A percentile compares a stretch with the other conserved stretches of the same genome.
Evolutionary conservation across 2,797 vertebrate species (phyloP).

Genomic region (Lophotriccus pileatus): DNA sequence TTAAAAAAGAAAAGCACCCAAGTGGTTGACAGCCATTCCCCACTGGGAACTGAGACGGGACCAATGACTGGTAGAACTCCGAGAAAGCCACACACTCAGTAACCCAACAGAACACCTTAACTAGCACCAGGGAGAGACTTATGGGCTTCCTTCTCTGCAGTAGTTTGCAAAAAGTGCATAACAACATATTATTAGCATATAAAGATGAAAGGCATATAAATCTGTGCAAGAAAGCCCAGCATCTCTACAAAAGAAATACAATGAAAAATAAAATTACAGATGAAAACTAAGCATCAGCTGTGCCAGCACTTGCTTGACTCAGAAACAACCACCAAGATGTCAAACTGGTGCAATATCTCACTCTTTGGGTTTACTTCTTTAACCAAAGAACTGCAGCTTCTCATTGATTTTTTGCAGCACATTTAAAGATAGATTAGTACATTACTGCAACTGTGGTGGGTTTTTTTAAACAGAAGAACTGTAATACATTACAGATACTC

Average conservation of each 20-base stretch:
- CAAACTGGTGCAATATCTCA: not conserved
- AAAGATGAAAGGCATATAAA: not conserved
- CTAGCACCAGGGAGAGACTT: not conserved
- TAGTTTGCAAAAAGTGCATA: not conserved
- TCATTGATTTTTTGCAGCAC: not conserved
- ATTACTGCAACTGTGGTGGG: not conserved
- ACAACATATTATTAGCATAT: not conserved
- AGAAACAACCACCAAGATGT: not conserved
- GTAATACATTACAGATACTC: not conserved
- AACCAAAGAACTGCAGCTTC: not conserved
- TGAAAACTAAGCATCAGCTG: not conserved
- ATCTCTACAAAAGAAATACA: not conserved
- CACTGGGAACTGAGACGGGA: not conserved
- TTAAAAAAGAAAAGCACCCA: not conserved
- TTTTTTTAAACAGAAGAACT: not conserved
- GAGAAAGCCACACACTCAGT: not conserved
- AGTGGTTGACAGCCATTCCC: not conserved
- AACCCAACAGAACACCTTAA: not conserved
- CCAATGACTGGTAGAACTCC: not conserved
- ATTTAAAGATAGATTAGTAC: not conserved
- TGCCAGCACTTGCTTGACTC: not conserved
- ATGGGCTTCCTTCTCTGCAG: not conserved
- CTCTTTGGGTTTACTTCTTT: not conserved
- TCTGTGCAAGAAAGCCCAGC: not conserved
- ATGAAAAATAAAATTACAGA: not conserved